Evolutionary conservation across 1,140 invertebrate genomes (phyloP).

Genomic region (Drosophila littoralis): DNA sequence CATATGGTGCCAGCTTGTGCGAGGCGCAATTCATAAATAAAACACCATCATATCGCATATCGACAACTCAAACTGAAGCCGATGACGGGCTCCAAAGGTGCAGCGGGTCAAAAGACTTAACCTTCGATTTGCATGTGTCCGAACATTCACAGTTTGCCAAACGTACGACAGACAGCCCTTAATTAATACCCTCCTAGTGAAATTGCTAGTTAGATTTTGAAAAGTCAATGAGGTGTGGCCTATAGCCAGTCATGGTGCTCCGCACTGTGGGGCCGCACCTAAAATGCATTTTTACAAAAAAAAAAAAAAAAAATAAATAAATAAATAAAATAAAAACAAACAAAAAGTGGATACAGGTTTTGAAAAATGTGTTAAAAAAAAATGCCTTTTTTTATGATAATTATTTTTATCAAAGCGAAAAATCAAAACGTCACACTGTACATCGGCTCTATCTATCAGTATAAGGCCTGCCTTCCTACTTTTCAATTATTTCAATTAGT

Average conservation of each 20-base stretch:
- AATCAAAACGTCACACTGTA: neutral
- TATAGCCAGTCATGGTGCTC: constrained; percentile 9
- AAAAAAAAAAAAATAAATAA: neutral
- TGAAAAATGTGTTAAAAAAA: neutral
- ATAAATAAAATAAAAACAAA: neutral
- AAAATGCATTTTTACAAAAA: neutral
- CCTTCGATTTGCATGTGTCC: constrained; percentile 35
- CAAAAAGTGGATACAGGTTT: neutral
- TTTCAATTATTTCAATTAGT: constrained; percentile 22
- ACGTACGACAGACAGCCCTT: constrained; percentile 27
- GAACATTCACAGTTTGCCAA: constrained; percentile 27
- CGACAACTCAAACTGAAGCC: neutral
- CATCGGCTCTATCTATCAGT: neutral
- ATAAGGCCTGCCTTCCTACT: neutral
- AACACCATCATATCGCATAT: constrained; percentile 26
- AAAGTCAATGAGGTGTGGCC: constrained; percentile 47
- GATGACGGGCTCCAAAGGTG: constrained; percentile 29
- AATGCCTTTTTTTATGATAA: neutral
- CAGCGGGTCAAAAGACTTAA: constrained; percentile 33
- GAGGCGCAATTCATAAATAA: constrained; percentile 71
- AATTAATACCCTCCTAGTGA: constrained; percentile 54
- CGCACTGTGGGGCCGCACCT: constrained; percentile 25
- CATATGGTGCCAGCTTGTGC: constrained; percentile 74
- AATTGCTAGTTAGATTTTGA: constrained; percentile 37
- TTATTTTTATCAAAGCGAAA: neutral